Base-by-base conservation (phyloP, 2,888 invertebrate genomes). In the Eulithis prunata region DNA sequence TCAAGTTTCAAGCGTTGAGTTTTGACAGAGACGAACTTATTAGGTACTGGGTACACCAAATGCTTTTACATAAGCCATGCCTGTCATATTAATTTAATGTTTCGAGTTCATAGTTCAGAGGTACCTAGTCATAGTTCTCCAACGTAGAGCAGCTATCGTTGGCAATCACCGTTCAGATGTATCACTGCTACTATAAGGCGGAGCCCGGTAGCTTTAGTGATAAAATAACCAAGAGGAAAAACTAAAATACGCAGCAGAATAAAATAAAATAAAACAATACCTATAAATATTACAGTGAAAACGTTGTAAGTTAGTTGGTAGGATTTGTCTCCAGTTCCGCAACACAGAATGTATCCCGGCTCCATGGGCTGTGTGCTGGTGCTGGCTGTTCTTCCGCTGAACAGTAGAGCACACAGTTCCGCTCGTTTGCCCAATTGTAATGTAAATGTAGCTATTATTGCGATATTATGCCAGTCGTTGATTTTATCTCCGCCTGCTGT, bases 341-440 rank as follows among this genome's bases (percentile, higher is more conserved):
- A 5, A 45, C n/a, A n/a, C 45, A 45, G 12, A 21, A 6, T 14
- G n/a, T 10, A 14, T 38, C n/a, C 43, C 5, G 32, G 8, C 52
- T 53, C 59, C 14, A n/a, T 45, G 36, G 10, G 13, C 13, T 3
- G 41, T 21, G 6, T 12, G 21, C 14, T n/a, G n/a, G n/a, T n/a
- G n/a, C n/a, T n/a, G n/a, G n/a, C n/a, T 43, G 11, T 46, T 45
- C 52, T 13, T 11, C 13, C 58, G 68, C 56, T 55, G 56, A 49
- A 45, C 61, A 63, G 59, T 58, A 58, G 55, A 46, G 64, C 57
- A 12, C 65, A 57, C 54, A 51, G 57, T 58, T 64, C 53, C 64
- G 43, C 62, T 66, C 61, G 64, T 67, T 69, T 69, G 43, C 53
- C 45, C 59, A 64, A 69, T 67, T 67, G 62, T 64, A 62, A 71